Evolutionary conservation across 2,888 invertebrate species (phyloP).

Genomic region (Agrochola litura): DNA sequence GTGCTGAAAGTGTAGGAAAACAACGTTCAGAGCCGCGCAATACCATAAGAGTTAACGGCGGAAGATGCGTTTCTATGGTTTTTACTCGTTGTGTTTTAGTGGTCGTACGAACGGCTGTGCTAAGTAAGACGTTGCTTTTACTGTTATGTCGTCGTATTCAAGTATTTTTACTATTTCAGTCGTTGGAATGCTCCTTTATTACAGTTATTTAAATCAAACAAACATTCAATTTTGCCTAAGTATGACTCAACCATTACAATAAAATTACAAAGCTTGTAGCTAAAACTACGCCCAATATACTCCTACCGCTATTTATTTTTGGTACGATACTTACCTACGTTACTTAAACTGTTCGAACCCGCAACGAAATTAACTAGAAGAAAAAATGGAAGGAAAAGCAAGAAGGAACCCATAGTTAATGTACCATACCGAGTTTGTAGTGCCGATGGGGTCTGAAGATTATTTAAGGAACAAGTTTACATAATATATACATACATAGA

Average conservation of each 20-base stretch:
- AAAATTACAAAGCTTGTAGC: conserved; percentile 27
- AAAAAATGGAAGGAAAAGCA: conserved; percentile 35
- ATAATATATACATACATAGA: conserved; percentile 30
- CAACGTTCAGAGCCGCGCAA: conserved; percentile 46
- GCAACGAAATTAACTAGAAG: conserved; percentile 40
- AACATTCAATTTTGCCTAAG: background rate
- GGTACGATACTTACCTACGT: conserved; percentile 20
- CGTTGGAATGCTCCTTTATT: conserved; percentile 18
- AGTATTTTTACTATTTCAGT: conserved; percentile 38
- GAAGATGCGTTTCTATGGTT: conserved; percentile 54
- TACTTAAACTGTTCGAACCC: conserved; percentile 36
- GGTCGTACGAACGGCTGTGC: conserved; percentile 33
- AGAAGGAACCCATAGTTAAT: conserved; percentile 29
- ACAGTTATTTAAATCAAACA: background rate
- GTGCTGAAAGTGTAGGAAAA: conserved; percentile 50
- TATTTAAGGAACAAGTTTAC: conserved; percentile 36
- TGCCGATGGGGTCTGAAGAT: conserved; percentile 30
- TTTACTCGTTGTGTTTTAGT: conserved; percentile 56
- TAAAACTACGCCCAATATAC: conserved; percentile 32
- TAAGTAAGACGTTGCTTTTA: conserved; percentile 54
- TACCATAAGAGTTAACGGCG: conserved; percentile 58
- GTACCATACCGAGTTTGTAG: conserved; percentile 40
- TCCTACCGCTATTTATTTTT: conserved; percentile 39
- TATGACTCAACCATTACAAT: background rate
- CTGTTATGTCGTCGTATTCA: conserved; percentile 47